A percentile compares a stretch with the other conserved stretches of the same genome.
Evolutionary conservation across 2,113 vertebrate species (phyloP).

Genomic region (Antechinus flavipes): DNA sequence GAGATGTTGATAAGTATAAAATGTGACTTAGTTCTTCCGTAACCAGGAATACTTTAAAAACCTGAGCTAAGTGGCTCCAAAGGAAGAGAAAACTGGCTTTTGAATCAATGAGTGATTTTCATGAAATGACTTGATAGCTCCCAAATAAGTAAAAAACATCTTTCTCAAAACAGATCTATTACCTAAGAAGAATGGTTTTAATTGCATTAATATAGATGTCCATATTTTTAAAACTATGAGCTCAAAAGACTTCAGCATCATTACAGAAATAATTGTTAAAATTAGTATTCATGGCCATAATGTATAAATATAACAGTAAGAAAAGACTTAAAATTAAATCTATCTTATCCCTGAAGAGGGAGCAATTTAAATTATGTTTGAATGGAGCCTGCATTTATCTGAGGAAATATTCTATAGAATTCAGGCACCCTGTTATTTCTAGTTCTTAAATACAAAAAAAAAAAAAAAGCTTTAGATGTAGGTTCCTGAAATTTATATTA

Average conservation of each 20-base stretch:
- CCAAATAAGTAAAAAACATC: slow-evolving; percentile 9
- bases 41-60: not conserved
- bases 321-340: slow-evolving; percentile 74
- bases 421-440: slow-evolving; percentile 66
- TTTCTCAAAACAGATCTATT: slow-evolving; percentile 62
- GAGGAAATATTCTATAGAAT: slow-evolving; percentile 62
- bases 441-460: slow-evolving; percentile 74
- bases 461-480: slow-evolving; percentile 43
- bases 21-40: slow-evolving; percentile 31
- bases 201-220: slow-evolving; percentile 72
- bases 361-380: slow-evolving; percentile 65
- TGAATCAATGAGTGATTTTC: slow-evolving; percentile 29
- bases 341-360: slow-evolving; percentile 72
- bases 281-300: slow-evolving; percentile 77
- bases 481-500: slow-evolving; percentile 37
- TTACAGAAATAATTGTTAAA: slow-evolving; percentile 70
- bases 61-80: slow-evolving; percentile 20
- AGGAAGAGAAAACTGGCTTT: slow-evolving; percentile 38
- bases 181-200: slow-evolving; percentile 72
- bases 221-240: slow-evolving; percentile 76
- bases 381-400: slow-evolving; percentile 67
- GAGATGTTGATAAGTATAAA: slow-evolving; percentile 39
- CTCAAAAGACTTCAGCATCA: slow-evolving; percentile 63
- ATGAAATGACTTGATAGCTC: slow-evolving; percentile 47
- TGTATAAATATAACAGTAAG: slow-evolving; percentile 74